Percentiles rank a stretch among this genome's conserved stretches.
Evolutionary conservation across 2,888 invertebrate species (phyloP).

Genomic region (Tanypteryx hageni): DNA sequence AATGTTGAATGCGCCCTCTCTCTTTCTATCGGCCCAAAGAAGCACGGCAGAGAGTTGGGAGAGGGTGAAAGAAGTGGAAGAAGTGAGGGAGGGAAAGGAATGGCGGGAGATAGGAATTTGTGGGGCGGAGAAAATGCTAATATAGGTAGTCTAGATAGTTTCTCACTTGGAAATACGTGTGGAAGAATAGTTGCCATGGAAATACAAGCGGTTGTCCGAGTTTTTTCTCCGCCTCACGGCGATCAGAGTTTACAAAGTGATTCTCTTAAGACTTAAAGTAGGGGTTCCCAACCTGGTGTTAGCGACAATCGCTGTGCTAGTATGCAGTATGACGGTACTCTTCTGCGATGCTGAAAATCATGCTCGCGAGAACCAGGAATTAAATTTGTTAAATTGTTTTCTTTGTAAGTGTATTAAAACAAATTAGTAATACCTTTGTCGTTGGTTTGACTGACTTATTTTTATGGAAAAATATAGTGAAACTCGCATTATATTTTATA

Average conservation of each 20-base stretch:
- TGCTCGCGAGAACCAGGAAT: too few species aligned
- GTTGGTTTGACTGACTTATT: too few species aligned
- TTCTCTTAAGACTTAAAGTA: too few species aligned
- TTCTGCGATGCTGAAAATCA: too few species aligned
- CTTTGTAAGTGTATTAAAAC: too few species aligned
- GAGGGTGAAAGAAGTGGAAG: not conserved
- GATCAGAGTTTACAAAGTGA: not conserved
- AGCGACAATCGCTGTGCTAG: too few species aligned
- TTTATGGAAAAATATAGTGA: too few species aligned
- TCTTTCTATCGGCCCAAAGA: not conserved
- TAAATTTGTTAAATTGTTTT: too few species aligned
- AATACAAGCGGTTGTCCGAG: not conserved
- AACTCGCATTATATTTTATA: too few species aligned
- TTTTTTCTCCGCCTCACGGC: not conserved
- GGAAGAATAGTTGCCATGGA: not conserved
- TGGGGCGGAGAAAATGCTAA: slow-evolving; percentile 27
- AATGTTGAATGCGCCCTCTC: not conserved
- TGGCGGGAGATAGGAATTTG: not conserved
- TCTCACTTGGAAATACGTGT: not conserved
- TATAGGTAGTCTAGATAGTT: not conserved
- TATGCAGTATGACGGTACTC: not conserved
- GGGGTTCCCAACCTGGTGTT: too few species aligned
- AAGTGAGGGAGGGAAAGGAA: not conserved
- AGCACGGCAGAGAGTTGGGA: not conserved
- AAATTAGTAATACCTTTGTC: too few species aligned